A percentile compares a stretch with the other conserved stretches of the same genome.
phyloP scores from a whole-genome alignment of 1,140 invertebrate species.

The Drosophila sproati region DNA sequence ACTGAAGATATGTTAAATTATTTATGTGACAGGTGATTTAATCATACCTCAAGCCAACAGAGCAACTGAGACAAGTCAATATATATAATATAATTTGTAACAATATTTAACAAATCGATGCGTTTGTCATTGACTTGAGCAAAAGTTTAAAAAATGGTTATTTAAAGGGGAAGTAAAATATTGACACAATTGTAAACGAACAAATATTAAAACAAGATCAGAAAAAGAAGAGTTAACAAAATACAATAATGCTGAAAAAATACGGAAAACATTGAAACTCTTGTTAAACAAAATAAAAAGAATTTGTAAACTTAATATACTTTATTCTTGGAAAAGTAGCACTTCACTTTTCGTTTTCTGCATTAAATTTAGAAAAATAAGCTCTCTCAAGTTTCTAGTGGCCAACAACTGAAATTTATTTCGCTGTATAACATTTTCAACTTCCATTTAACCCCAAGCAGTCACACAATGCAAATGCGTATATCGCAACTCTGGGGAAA shows the following conservation, averaged over 20 bases:
- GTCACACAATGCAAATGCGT: background rate
- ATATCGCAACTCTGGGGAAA: background rate
- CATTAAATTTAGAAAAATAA: background rate
- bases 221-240: background rate
- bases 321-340: background rate
- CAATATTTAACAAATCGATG: background rate
- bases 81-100: background rate
- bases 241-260: too few relatives aligned
- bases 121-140: background rate
- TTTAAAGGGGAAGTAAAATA: background rate
- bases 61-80: background rate
- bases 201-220: background rate
- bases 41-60: slow-evolving; percentile 23
- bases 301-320: too few relatives aligned
- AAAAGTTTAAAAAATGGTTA: too few relatives aligned
- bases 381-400: background rate
- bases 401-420: background rate
- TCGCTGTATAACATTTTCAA: background rate
- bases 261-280: background rate
- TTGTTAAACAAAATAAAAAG: background rate
- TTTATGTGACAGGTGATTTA: slow-evolving; percentile 23
- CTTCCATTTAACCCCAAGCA: background rate
- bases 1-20: slow-evolving; percentile 20
- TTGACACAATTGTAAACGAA: background rate
- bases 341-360: background rate